Base-by-base conservation (phyloP, 2,797 vertebrate genomes). In the Naso thynnoides region DNA sequence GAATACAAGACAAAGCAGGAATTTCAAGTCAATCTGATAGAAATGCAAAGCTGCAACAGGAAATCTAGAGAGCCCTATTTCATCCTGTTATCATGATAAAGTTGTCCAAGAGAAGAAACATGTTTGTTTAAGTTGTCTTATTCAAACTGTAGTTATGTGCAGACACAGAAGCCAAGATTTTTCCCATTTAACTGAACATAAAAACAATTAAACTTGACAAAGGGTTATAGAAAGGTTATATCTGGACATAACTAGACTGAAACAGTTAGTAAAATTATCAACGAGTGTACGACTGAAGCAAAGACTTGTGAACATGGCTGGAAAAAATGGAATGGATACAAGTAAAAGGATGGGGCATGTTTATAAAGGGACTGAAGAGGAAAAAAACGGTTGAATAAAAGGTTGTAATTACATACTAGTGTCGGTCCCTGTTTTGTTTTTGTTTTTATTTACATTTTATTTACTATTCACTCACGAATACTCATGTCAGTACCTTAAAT, bases 11-110 rank as follows among this genome's bases (percentile, higher is more conserved):
- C 31, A 53, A 76, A 53, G 11, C 7, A n/a, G 8, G 33, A 63
- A 55, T 63, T 1, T n/a, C 45, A 69, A 49, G 26, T 42, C 23
- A 47, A 48, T 68, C 27, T 60, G 64, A 63, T 50, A 23, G 41
- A 23, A 70, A 71, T 53, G n/a, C 31, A 52, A 42, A 71, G 38
- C 15, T 52, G 38, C 0, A 18, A 49, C 23, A 39, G 24, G 24
- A 70, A 54, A 57, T 9, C 11, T 15, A 42, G 33, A 66, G 33
- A 64, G 14, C 36, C 13, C 6, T 29, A 38, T 29, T 2, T 36
- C 21, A 24, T 42, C 33, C 26, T 54, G 23, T 53, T 52, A 18
- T 42, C 13, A 24, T 2, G 4, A 52, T 48, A 8, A 60, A 70
- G n/a, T 5, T 44, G 64, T 36, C 27, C 31, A 60, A 38, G 18